Conservation (phyloP, 1,140 invertebrate genomes). For the Drosophila ficusphila region DNA sequence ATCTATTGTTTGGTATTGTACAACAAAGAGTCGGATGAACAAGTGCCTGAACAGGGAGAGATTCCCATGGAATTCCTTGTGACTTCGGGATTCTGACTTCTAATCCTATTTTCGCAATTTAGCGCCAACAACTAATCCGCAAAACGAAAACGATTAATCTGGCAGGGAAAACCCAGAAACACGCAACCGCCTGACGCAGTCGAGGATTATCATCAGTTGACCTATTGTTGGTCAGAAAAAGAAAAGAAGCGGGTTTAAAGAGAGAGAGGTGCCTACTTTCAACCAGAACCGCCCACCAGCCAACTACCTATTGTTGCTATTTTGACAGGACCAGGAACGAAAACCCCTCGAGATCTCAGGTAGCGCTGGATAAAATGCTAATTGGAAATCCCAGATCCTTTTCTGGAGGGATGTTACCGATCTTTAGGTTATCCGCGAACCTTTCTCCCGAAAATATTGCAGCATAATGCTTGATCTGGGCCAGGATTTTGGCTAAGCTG, state of each 20-base stretch:
- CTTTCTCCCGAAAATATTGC: slow-evolving; percentile 63
- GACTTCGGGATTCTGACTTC: slow-evolving; percentile 9
- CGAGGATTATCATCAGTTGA: slow-evolving; percentile 71
- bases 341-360: slow-evolving; percentile 31
- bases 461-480: slow-evolving; percentile 54
- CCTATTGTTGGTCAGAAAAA: slow-evolving; percentile 48
- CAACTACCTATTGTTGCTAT: slow-evolving; percentile 69
- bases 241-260: background rate
- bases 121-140: slow-evolving; percentile 77
- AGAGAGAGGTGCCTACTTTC: slow-evolving; percentile 49
- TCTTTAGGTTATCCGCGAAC: slow-evolving; percentile 63
- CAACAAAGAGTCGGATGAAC: slow-evolving; percentile 26
- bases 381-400: slow-evolving; percentile 55
- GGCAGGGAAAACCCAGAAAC: slow-evolving; percentile 21
- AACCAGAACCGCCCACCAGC: slow-evolving; percentile 54
- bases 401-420: slow-evolving; percentile 47
- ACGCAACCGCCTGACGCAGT: slow-evolving; percentile 21
- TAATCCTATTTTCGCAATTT: slow-evolving; percentile 81
- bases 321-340: slow-evolving; percentile 56
- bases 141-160: slow-evolving; percentile 80
- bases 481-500: slow-evolving; percentile 28
- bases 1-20: slow-evolving; percentile 28
- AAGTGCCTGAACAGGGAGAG: slow-evolving; percentile 29
- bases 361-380: slow-evolving; percentile 62
- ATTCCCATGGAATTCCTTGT: slow-evolving; percentile 57